Conservation (phyloP, 2,888 invertebrate species). For the Tubulanus polymorphus region DNA sequence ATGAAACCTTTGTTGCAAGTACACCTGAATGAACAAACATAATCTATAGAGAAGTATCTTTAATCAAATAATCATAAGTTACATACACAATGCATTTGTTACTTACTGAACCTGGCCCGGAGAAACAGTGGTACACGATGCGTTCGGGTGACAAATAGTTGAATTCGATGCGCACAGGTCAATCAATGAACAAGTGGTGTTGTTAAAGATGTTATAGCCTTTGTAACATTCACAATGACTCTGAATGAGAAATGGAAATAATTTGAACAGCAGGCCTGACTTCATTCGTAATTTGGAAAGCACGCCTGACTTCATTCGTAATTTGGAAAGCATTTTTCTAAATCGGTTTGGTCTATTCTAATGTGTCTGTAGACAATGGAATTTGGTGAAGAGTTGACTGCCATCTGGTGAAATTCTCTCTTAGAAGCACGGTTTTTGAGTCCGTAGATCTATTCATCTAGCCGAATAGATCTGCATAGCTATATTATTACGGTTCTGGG, state of each 20-base stretch:
- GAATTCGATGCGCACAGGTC: slow-evolving; percentile 28
- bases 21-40: slow-evolving; percentile 25
- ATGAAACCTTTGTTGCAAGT: slow-evolving; percentile 32
- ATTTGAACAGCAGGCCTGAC: neutral
- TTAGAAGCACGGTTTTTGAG: no score
- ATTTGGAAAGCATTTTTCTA: no score
- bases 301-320: no score
- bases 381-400: no score
- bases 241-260: slow-evolving; percentile 22
- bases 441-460: no score
- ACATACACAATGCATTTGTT: neutral
- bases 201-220: slow-evolving; percentile 31
- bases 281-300: no score
- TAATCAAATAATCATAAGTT: neutral
- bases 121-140: slow-evolving; percentile 30
- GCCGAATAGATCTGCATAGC: no score
- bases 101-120: slow-evolving; percentile 27
- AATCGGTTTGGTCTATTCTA: no score
- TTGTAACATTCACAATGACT: slow-evolving; percentile 31
- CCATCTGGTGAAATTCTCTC: no score
- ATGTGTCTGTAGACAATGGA: no score
- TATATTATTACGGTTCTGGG: no score
- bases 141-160: slow-evolving; percentile 30
- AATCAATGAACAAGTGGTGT: slow-evolving; percentile 27
- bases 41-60: neutral